Evolutionary conservation across 2,888 invertebrate genomes (phyloP), one percentile per base, ranked within the genome.

Genomic region (Nomada ferruginata): DNA sequence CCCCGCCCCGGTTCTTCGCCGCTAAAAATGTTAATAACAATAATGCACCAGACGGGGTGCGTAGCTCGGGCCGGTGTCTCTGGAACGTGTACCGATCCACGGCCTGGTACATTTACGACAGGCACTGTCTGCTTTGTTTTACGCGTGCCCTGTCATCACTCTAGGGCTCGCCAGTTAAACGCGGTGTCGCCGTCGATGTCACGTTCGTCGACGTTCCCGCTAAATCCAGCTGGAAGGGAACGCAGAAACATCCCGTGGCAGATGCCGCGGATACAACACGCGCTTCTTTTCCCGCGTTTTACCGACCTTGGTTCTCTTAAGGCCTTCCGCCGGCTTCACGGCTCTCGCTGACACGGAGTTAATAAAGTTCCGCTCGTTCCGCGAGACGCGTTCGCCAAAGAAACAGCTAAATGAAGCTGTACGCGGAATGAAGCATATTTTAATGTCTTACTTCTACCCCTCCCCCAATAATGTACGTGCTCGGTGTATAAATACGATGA

Each of bases 381-480:
- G 36, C 75, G 68, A 68, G 85, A 71, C 76, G 73, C 85, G 71
- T 55, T 69, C 75, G 76, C 77, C 68, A 87, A 89, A 88, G 88
- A 88, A 88, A 76, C 77, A 74, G 84, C 75, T 85, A 89, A 89
- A 88, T 88, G 89, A 88, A 88, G 88, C 85, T 82, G 89, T 88
- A 85, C 85, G 79, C 61, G 85, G 84, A 85, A 87, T 85, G 89
- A 87, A 85, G 88, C 89, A 87, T 88, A 88, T 88, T 88, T 87
- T 88, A 88, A 88, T 87, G 88, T 88, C 88, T 89, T 88, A 87
- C 84, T 84, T 77, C 79, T 71, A n/a, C 20, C 59, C 42, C 55
- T 3, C 18, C 52, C 72, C 82, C 76, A 83, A 88, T 88, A 88
- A 88, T 88, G 84, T 88, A 88, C 89, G 89, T 84, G 88, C 83